Evolutionary conservation across 2,888 invertebrate species (phyloP), one percentile per base, ranked within the genome.

Genomic region (Hydrotaea diabolus): DNA sequence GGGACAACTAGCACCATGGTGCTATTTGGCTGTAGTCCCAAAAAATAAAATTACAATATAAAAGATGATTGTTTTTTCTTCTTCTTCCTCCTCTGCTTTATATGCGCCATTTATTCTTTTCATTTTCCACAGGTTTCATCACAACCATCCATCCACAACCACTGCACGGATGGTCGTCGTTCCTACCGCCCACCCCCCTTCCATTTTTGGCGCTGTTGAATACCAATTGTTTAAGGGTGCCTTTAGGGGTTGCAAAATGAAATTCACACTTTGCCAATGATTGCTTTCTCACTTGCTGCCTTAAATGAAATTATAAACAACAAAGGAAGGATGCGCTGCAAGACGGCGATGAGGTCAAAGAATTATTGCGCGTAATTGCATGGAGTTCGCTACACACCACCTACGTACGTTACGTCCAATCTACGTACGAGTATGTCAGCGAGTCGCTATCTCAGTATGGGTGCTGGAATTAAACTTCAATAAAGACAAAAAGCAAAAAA

Each of bases 251-350:
- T 79, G 64, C 72, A 82, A 79, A 79, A 79, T 85, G 75, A 80
- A 85, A 85, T 86, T 86, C 86, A 86, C 86, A 86, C 86, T 86
- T 86, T 80, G 80, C 55, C 83, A 85, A 85, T 86, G 86, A 84
- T 83, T 82, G 80, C 85, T 85, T 82, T 85, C 71, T 77, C 81
- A 82, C 84, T 81, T 79, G 66, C 66, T 85, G 84, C 69, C 72
- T 85, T 85, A 82, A 82, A 82, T 82, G 73, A 85, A 82, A 85
- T 82, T 85, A 85, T 85, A 81, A 79, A 79, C 66, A 82, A 85
- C 78, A 77, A 79, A 82, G 84, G 69, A 69, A 46, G 19, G 19
- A 11, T 3, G 9, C 64, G 17, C 66, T 43, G 66, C 39, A 43
- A 46, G 69, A 69, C 43, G 69, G 17, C 43, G 3, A 7, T 21